Evolutionary conservation across 2,888 invertebrate species (phyloP), one percentile per base, ranked within the genome.

Genomic region (Quadroppia sp.): DNA sequence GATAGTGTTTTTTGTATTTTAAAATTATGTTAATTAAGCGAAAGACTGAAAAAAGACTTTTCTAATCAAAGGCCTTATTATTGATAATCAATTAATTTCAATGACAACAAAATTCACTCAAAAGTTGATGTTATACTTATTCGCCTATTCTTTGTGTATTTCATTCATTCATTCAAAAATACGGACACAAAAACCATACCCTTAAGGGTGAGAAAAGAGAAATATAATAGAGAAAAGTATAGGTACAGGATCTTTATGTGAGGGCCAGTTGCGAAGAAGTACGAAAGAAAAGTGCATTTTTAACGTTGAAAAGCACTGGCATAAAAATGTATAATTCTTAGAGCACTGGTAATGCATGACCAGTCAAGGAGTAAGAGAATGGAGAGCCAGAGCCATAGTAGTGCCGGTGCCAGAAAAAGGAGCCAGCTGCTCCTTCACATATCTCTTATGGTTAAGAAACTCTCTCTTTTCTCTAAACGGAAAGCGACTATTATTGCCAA

Each of bases 321-420:
- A 15, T n/a, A 50, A 23, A 25, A 53, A 53, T 53, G 53, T 20
- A n/a, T n/a, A 53, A 53, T 53, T 53, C 9, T 50, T 11, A 53
- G 23, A 20, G 50, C 23, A 20, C 11, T 45, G 45, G 53, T 53
- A 61, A 61, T 61, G 61, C 61, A 61, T 61, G 61, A 13, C 36
- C 61, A 61, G 61, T 61, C 61, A 61, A 61, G 42, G 67, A 67
- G 67, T 40, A 9, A 61, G 15, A 61, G 61, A 61, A 45, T 45
- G 15, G 53, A 53, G n/a, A 53, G n/a, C 53, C n/a, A n/a, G n/a
- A n/a, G n/a, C n/a, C n/a, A n/a, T n/a, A n/a, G n/a, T n/a, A n/a
- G n/a, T n/a, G n/a, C n/a, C n/a, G n/a, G n/a, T n/a, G n/a, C n/a
- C n/a, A n/a, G n/a, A n/a, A n/a, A n/a, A 45, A 45, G 15, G 45